Conservation (phyloP, 2,797 vertebrate genomes). For the Margarornis squamiger region DNA sequence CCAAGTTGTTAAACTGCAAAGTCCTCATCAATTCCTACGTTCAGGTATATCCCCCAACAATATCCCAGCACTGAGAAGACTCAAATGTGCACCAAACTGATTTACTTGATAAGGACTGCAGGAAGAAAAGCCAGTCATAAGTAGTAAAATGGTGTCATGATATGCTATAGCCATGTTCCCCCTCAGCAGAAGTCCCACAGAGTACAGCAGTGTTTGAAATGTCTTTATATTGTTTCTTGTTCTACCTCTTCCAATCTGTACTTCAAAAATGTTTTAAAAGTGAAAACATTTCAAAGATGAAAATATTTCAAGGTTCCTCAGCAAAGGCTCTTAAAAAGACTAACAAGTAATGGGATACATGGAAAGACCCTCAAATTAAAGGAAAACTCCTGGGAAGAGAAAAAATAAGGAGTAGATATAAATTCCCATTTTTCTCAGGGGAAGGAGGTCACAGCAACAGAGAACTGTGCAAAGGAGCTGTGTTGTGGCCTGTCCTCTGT, state of each 20-base stretch:
- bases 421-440: not conserved
- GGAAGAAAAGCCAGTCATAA: not conserved
- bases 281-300: not conserved
- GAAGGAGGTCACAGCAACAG: not conserved
- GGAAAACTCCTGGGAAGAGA: not conserved
- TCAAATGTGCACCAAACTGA: not conserved
- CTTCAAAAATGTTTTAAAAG: not conserved
- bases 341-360: rapidly evolving
- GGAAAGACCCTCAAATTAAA: not conserved
- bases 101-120: not conserved
- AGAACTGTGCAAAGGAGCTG: not conserved
- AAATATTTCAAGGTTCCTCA: not conserved
- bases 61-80: not conserved
- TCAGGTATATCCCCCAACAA: not conserved
- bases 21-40: not conserved
- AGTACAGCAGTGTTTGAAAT: not conserved
- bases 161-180: not conserved
- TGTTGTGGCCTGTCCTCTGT: not conserved
- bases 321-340: not conserved
- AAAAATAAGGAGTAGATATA: not conserved
- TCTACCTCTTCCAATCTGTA: not conserved
- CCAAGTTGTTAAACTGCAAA: not conserved
- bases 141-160: not conserved
- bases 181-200: not conserved
- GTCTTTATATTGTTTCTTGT: not conserved